These are phyloP conservation scores for Urocyon cinereoargenteus DNA, from an alignment of 2,797 vertebrate species.

Conservation along the genomic window DNA sequence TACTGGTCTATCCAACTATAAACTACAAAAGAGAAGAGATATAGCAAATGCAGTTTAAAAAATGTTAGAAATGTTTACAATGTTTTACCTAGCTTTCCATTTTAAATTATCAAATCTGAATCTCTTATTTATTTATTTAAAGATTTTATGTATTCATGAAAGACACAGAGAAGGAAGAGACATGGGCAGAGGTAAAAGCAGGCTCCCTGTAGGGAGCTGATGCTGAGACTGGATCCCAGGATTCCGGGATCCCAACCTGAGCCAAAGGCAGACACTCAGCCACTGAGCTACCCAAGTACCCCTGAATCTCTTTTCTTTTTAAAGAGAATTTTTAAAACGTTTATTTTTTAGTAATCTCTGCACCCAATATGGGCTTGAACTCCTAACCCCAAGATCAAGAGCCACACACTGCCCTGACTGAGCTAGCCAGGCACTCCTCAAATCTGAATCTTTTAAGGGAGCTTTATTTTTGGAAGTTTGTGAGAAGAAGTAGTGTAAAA, in stretches of 20 bases:
- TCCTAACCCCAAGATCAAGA: not conserved
- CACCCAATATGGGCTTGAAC: not conserved
- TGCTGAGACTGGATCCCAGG: too few species aligned
- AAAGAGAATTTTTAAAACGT: not conserved
- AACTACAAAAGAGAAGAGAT: not conserved
- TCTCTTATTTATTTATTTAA: not conserved
- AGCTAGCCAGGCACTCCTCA: not conserved
- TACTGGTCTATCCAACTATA: slow-evolving; percentile 1
- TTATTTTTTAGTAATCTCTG: not conserved
- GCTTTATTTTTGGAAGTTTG: slow-evolving; percentile 62
- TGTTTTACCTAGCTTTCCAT: slow-evolving; percentile 44
- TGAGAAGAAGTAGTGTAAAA: slow-evolving; percentile 8
- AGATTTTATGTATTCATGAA: too few species aligned
- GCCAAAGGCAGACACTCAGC: too few species aligned
- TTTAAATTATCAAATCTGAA: not conserved
- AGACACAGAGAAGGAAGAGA: too few species aligned
- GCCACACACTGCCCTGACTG: not conserved
- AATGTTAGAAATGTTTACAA: slow-evolving; percentile 12
- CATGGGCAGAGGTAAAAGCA: too few species aligned
- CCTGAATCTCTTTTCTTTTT: not conserved
- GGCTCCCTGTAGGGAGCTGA: too few species aligned
- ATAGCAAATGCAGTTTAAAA: not conserved
- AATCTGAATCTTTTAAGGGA: slow-evolving; percentile 38
- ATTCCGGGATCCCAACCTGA: too few species aligned
- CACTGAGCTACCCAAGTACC: too few species aligned